These are phyloP conservation scores for Octopus bimaculoides DNA, from an alignment of 1,140 invertebrate species.

Conservation along the genomic window DNA sequence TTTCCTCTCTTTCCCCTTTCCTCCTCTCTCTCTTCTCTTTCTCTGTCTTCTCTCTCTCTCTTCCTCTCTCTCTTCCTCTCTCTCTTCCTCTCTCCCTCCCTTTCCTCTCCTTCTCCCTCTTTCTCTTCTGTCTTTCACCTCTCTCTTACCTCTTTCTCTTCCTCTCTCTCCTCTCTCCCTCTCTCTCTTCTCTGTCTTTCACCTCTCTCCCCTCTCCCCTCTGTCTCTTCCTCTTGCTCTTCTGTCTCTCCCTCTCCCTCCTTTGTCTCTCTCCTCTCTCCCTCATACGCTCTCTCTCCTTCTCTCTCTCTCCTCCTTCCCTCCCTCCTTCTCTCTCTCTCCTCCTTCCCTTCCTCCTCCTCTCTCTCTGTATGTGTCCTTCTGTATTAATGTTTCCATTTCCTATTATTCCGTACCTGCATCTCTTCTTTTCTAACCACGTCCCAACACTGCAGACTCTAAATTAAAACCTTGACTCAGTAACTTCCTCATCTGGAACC, in stretches of 20 bases:
- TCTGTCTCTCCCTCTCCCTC: slow-evolving; percentile 1
- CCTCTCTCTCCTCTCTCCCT: not conserved
- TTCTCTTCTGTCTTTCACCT: not conserved
- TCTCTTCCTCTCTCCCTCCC: slow-evolving; percentile 11
- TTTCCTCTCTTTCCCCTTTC: slow-evolving; percentile 10
- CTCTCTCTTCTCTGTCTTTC: not conserved
- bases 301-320: not conserved
- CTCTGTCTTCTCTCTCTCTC: slow-evolving; percentile 10
- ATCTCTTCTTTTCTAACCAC: too few species aligned
- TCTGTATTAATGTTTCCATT: too few species aligned
- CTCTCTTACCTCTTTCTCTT: not conserved
- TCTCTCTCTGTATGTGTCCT: too few species aligned
- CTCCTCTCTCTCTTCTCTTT: slow-evolving; percentile 9
- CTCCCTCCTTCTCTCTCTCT: too few species aligned
- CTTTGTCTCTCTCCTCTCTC: not conserved
- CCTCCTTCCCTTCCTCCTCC: too few species aligned
- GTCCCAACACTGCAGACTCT: too few species aligned
- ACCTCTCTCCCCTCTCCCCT: not conserved
- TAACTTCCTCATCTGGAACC: too few species aligned
- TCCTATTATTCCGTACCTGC: too few species aligned
- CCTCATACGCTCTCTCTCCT: not conserved
- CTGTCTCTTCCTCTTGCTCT: not conserved
- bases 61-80: slow-evolving; percentile 13
- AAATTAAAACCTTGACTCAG: too few species aligned
- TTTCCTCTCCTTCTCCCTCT: not conserved